These are phyloP conservation scores for Nineta flava DNA, from an alignment of 2,888 invertebrate species.

Conservation along the genomic window DNA sequence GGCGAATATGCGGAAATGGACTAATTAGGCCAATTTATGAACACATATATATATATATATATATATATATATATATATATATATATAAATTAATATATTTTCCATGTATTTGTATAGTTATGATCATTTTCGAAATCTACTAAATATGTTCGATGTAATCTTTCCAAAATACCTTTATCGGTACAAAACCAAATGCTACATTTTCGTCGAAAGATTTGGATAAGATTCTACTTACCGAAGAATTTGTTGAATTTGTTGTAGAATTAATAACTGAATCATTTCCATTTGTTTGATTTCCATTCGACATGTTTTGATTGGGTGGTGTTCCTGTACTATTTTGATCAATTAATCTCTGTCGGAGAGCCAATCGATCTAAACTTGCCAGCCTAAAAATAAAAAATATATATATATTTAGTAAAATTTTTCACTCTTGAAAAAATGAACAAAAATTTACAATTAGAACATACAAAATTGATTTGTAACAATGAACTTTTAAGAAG, in stretches of 20 bases:
- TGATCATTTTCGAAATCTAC: no score
- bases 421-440: background rate
- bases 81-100: no score
- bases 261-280: conserved; percentile 20
- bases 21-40: no score
- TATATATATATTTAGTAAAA: background rate
- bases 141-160: no score
- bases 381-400: conserved; percentile 31
- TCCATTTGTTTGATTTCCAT: conserved; percentile 31
- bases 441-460: background rate
- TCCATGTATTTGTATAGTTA: no score
- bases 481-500: background rate
- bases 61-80: no score
- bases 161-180: no score
- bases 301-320: conserved; percentile 12
- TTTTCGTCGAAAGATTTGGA: no score
- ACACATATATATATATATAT: no score
- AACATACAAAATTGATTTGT: background rate
- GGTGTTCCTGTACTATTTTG: conserved; percentile 35
- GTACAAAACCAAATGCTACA: no score
- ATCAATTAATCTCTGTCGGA: conserved; percentile 67
- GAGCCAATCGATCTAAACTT: conserved; percentile 66
- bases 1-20: no score
- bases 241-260: conserved; percentile 29
- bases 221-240: conserved; percentile 33